Evolutionary conservation across 1,140 invertebrate species (phyloP).

Genomic region (Pentalonia nigronervosa): DNA sequence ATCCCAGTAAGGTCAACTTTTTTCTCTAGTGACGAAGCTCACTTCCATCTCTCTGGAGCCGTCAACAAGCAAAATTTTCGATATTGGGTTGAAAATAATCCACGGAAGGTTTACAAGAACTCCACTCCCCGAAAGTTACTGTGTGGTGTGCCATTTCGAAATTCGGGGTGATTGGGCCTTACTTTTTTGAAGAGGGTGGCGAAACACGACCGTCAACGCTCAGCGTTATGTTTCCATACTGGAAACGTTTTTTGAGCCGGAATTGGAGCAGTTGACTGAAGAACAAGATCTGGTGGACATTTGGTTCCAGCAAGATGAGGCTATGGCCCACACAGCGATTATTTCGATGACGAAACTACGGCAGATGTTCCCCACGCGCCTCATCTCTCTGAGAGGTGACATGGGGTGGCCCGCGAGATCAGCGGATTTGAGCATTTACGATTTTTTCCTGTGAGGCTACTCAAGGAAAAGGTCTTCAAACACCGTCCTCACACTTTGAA

Average conservation of each 20-base stretch:
- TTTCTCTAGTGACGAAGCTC: too few species aligned
- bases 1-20: too few species aligned
- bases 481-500: neutral
- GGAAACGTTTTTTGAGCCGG: neutral
- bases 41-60: too few species aligned
- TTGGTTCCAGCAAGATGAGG: neutral
- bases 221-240: too few species aligned
- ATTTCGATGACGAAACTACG: neutral
- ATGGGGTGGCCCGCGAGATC: neutral
- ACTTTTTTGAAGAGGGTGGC: neutral
- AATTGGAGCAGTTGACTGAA: too few species aligned
- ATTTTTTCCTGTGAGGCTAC: slow-evolving; percentile 21
- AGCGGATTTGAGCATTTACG: slow-evolving; percentile 14
- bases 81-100: neutral
- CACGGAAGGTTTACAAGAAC: neutral
- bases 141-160: too few species aligned
- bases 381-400: neutral
- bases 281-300: neutral
- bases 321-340: neutral
- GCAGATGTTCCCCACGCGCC: neutral
- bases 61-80: neutral
- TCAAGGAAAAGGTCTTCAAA: slow-evolving; percentile 36
- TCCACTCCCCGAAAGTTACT: neutral
- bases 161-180: too few species aligned
- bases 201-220: neutral